Conservation (phyloP, 1,140 invertebrate genomes). For the Ericerus pela region DNA sequence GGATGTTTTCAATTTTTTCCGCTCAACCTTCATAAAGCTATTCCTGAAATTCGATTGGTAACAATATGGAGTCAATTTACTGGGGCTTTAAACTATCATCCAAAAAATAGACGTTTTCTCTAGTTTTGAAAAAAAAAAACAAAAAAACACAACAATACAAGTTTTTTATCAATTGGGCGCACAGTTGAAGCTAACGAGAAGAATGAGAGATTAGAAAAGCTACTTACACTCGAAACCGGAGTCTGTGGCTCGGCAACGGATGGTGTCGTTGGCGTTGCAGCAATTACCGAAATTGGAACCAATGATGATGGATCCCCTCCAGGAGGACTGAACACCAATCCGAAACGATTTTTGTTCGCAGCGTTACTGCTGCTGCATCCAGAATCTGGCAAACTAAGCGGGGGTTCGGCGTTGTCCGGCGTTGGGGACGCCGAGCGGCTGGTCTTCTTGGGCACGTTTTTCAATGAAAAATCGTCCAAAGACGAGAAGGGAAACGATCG, state of each 20-base stretch:
- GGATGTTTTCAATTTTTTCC: no score
- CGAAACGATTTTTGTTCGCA: neutral
- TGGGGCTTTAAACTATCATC: no score
- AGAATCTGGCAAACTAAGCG: neutral
- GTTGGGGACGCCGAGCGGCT: constrained; percentile 8
- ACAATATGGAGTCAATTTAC: no score
- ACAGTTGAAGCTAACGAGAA: no score
- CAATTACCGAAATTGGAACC: neutral
- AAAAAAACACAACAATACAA: no score
- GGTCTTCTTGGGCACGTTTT: constrained; percentile 14
- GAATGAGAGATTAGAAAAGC: no score
- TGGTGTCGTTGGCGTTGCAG: neutral
- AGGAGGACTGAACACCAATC: neutral
- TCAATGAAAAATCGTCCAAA: constrained; percentile 22
- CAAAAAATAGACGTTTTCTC: no score
- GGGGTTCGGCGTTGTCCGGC: constrained; percentile 2
- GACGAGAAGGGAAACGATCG: constrained; percentile 21
- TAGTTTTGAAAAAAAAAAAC: no score
- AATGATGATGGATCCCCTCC: neutral
- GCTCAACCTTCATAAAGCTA: no score
- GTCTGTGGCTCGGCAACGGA: neutral
- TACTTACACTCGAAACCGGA: neutral
- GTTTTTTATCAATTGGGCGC: no score
- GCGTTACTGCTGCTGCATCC: no score
- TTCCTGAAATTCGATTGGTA: no score